Evolutionary conservation across 1,140 invertebrate genomes (phyloP).

Genomic region (Campoletis sonorensis): DNA sequence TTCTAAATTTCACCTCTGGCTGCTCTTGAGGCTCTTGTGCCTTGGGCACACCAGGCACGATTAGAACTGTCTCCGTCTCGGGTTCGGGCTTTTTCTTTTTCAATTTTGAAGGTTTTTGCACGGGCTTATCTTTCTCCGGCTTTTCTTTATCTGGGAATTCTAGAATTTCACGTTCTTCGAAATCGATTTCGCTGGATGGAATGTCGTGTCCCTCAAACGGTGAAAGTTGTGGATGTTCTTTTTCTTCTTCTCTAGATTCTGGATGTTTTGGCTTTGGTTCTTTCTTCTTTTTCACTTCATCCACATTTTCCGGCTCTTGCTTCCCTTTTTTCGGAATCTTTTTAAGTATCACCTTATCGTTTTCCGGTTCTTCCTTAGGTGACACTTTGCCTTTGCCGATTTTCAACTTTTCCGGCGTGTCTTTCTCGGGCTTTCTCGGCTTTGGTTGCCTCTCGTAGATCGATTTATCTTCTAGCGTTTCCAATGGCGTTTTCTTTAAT

Average conservation of each 20-base stretch:
- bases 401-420: constrained; percentile 51
- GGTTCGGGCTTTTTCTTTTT: constrained; percentile 48
- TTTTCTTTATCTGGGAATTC: constrained; percentile 44
- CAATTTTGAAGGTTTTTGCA: constrained; percentile 46
- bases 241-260: constrained; percentile 47
- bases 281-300: constrained; percentile 44
- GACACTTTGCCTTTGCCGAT: constrained; percentile 58
- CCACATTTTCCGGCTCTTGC: constrained; percentile 43
- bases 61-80: constrained; percentile 49
- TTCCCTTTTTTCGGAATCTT: constrained; percentile 41
- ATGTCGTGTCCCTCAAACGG: constrained; percentile 54
- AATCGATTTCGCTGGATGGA: constrained; percentile 51
- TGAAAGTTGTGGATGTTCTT: constrained; percentile 53
- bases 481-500: constrained; percentile 69
- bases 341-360: constrained; percentile 51
- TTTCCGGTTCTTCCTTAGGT: constrained; percentile 53
- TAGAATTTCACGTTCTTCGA: constrained; percentile 43
- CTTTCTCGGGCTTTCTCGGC: constrained; percentile 47
- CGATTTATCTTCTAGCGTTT: constrained; percentile 54
- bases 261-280: constrained; percentile 8
- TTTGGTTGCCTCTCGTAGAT: constrained; percentile 48
- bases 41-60: constrained; percentile 47
- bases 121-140: constrained; percentile 53
- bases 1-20: constrained; percentile 47
- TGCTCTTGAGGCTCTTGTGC: constrained; percentile 49